Evolutionary conservation across 2,113 vertebrate genomes (phyloP).

Genomic region (Electrona antarctica): DNA sequence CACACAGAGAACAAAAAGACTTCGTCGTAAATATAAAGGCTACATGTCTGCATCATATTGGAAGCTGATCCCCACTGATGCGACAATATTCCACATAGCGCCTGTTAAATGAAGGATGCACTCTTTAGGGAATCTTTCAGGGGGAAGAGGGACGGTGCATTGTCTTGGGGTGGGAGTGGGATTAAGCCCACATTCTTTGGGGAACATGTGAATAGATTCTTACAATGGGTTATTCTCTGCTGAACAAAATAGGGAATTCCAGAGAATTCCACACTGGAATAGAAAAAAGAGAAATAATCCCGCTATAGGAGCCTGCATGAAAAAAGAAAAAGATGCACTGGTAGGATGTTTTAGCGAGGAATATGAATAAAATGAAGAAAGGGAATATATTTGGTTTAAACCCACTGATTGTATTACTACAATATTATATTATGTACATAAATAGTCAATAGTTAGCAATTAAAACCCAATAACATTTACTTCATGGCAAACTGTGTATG

Average conservation of each 20-base stretch:
- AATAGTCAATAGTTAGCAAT: too few species aligned
- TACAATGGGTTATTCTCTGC: conserved; percentile 30
- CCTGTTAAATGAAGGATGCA: conserved; percentile 41
- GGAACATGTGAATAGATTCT: conserved; percentile 17
- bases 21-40: conserved; percentile 5
- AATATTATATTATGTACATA: too few species aligned
- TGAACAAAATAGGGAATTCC: conserved; percentile 17
- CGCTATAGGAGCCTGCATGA: conserved; percentile 20
- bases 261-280: conserved; percentile 4
- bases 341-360: conserved; percentile 9
- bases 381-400: too few species aligned
- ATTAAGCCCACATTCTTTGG: conserved; percentile 18
- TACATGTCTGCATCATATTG: neutral
- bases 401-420: too few species aligned
- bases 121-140: conserved; percentile 27
- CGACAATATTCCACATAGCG: conserved; percentile 18
- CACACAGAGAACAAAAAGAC: neutral
- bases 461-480: too few species aligned
- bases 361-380: neutral
- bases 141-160: conserved; percentile 30
- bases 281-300: conserved; percentile 21
- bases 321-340: neutral
- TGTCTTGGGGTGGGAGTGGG: conserved; percentile 29
- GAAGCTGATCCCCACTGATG: neutral
- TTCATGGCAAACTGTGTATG: too few species aligned